These are phyloP conservation scores for Pseudocheirus occidentalis DNA, from an alignment of 2,797 vertebrate species.

Conservation along the genomic window DNA sequence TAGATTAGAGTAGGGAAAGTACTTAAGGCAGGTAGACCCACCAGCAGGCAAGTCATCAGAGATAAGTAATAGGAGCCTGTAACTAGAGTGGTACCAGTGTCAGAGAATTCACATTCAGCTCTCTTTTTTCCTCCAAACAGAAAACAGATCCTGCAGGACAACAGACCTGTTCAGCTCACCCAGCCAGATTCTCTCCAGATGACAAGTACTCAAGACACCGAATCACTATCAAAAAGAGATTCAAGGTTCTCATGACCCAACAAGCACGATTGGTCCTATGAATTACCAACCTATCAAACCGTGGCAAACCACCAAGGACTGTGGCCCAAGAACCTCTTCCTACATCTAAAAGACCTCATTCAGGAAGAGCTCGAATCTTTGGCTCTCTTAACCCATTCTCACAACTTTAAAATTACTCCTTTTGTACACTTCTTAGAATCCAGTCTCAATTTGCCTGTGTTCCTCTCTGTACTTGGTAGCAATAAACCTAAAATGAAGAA, in stretches of 20 bases:
- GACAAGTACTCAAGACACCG: slow-evolving; percentile 94
- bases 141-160: slow-evolving; percentile 85
- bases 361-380: neutral
- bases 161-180: slow-evolving; percentile 92
- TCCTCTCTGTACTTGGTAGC: neutral
- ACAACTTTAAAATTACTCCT: neutral
- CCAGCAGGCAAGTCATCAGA: too few relatives aligned
- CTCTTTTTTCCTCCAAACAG: slow-evolving; percentile 77
- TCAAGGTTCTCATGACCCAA: slow-evolving; percentile 91
- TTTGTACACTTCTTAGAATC: slow-evolving; percentile 5
- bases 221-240: slow-evolving; percentile 92
- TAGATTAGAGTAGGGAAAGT: too few relatives aligned
- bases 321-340: neutral
- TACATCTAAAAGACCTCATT: neutral
- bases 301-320: neutral
- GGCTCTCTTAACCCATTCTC: slow-evolving; percentile 4
- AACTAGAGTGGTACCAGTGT: neutral
- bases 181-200: slow-evolving; percentile 94
- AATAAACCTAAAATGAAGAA: neutral
- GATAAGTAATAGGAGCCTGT: neutral
- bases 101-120: neutral
- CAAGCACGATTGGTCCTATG: slow-evolving; percentile 89
- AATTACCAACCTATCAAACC: slow-evolving; percentile 20
- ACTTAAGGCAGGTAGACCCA: too few relatives aligned
- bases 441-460: neutral